phyloP scores from a whole-genome alignment of 2,113 vertebrate genomes.

The Colinus virginianus region DNA sequence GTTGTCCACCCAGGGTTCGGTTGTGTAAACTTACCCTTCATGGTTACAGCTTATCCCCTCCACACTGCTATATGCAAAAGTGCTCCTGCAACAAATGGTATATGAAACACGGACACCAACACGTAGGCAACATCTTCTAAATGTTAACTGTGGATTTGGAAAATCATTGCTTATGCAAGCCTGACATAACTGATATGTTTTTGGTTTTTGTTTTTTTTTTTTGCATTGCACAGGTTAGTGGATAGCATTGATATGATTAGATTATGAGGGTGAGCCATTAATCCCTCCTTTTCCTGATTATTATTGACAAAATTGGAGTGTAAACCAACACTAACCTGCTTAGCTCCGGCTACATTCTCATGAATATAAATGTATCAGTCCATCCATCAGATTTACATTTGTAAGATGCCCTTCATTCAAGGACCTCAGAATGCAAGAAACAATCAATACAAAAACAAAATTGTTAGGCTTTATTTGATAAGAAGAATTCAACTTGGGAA shows the following conservation, averaged over 20 bases:
- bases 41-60: not conserved
- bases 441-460: conserved; percentile 56
- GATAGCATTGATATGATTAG: conserved; percentile 25
- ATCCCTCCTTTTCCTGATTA: conserved; percentile 42
- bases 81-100: not conserved
- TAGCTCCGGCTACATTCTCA: conserved; percentile 38
- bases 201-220: not conserved
- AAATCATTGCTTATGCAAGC: not conserved
- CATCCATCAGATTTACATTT: conserved; percentile 65
- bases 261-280: conserved; percentile 32
- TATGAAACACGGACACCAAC: not conserved
- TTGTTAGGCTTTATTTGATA: conserved; percentile 11
- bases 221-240: not conserved
- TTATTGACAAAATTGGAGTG: conserved; percentile 56
- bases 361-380: conserved; percentile 69
- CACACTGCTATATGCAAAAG: not conserved
- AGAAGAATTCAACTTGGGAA: conserved; percentile 6
- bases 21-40: not conserved
- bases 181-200: not conserved
- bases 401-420: conserved; percentile 56
- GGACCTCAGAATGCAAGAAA: conserved; percentile 30
- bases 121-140: not conserved
- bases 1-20: not conserved
- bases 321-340: conserved; percentile 63
- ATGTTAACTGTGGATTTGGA: conserved; percentile 39